Conservation (phyloP, 1,140 invertebrate species). For the Plutomurus gul region DNA sequence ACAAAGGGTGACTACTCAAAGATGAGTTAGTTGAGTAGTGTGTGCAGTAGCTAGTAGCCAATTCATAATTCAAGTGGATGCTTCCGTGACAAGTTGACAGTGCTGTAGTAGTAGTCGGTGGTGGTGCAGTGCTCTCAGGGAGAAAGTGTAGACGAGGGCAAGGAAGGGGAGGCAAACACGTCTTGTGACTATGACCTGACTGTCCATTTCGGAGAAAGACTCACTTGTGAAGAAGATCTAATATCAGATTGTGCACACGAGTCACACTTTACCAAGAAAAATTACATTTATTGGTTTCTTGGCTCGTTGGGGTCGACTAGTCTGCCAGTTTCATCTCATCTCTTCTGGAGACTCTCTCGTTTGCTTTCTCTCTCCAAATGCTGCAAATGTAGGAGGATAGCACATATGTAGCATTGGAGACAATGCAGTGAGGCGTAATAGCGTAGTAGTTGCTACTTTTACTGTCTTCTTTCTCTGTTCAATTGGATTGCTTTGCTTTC, state of each 20-base stretch:
- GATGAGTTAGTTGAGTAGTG: not conserved
- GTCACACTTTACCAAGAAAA: slow-evolving; percentile 32
- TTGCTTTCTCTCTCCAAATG: too few relatives aligned
- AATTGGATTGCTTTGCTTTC: not conserved
- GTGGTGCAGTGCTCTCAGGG: not conserved
- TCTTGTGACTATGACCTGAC: slow-evolving; percentile 14
- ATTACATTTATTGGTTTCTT: slow-evolving; percentile 35
- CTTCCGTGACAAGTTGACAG: slow-evolving; percentile 23
- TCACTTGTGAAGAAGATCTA: slow-evolving; percentile 26
- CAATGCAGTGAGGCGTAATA: too few relatives aligned
- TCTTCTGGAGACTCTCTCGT: too few relatives aligned
- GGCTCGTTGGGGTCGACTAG: slow-evolving; percentile 18
- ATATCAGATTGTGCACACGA: slow-evolving; percentile 29
- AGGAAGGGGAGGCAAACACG: slow-evolving; percentile 18
- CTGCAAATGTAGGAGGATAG: too few relatives aligned
- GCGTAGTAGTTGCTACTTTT: not conserved
- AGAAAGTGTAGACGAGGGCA: slow-evolving; percentile 8
- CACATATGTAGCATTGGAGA: too few relatives aligned
- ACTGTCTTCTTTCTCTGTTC: not conserved
- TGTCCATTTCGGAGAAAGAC: slow-evolving; percentile 11
- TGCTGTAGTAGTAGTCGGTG: not conserved
- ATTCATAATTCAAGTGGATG: slow-evolving; percentile 27
- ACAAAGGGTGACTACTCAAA: not conserved
- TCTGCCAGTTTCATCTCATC: too few relatives aligned
- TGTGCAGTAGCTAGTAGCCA: not conserved